Conservation (phyloP, 2,113 vertebrate genomes). For the Dromaius novaehollandiae region DNA sequence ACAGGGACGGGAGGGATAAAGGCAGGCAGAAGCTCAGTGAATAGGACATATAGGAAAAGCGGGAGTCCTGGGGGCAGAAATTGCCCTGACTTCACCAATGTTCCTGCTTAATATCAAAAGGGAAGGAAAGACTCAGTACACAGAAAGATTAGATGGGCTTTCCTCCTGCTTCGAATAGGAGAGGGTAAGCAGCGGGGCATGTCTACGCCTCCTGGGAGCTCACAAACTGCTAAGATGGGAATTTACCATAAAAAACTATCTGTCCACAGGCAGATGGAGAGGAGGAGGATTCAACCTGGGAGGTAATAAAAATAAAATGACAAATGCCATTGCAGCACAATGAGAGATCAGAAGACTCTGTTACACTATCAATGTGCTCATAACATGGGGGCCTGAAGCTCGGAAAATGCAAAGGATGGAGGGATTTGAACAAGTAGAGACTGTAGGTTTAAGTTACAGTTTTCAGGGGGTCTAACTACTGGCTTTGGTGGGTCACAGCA, state of each 20-base stretch:
- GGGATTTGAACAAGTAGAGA: neutral
- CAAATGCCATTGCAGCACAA: neutral
- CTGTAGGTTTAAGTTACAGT: neutral
- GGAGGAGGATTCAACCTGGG: neutral
- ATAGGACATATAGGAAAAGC: neutral
- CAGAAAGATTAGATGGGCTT: neutral
- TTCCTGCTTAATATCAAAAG: neutral
- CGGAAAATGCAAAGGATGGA: neutral
- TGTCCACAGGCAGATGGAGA: neutral
- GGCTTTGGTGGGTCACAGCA: neutral
- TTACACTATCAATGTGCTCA: fast-evolving
- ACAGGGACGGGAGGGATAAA: neutral
- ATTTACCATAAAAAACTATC: neutral
- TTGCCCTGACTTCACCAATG: fast-evolving
- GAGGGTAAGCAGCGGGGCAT: neutral
- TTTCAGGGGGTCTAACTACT: neutral
- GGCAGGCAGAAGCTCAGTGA: neutral
- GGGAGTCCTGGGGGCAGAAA: fast-evolving
- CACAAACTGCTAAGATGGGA: neutral
- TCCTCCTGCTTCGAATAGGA: neutral
- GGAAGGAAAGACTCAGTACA: neutral
- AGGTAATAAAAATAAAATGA: neutral
- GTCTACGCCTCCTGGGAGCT: neutral
- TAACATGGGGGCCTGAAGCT: neutral
- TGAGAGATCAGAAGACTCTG: neutral